Evolutionary conservation across 1,140 invertebrate genomes (phyloP).

Genomic region (Dendroctonus valens): DNA sequence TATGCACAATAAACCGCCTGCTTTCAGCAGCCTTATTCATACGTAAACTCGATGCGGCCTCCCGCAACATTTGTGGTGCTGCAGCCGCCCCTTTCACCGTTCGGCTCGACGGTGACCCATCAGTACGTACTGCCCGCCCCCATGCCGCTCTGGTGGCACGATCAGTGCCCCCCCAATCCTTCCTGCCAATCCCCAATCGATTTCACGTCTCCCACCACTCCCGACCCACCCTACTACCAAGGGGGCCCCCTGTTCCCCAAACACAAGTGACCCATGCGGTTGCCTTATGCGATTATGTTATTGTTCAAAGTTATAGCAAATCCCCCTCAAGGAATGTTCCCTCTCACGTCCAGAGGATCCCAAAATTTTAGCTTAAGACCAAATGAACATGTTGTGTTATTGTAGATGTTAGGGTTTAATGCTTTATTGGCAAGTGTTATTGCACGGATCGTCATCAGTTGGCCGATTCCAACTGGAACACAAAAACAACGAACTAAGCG

Average conservation of each 20-base stretch:
- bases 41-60: slow-evolving; percentile 36
- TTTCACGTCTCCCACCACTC: slow-evolving; percentile 38
- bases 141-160: slow-evolving; percentile 43
- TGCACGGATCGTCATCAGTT: neutral
- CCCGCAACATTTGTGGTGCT: slow-evolving; percentile 45
- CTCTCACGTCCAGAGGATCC: slow-evolving; percentile 1
- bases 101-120: slow-evolving; percentile 34
- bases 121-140: slow-evolving; percentile 39
- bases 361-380: neutral
- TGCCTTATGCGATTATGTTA: slow-evolving; percentile 36
- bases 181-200: slow-evolving; percentile 23
- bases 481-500: neutral
- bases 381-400: slow-evolving; percentile 5
- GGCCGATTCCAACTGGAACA: neutral
- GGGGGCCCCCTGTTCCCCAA: slow-evolving; percentile 41
- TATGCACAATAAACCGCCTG: neutral
- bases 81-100: slow-evolving; percentile 42
- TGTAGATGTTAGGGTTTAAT: neutral
- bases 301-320: slow-evolving; percentile 35
- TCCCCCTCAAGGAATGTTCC: neutral
- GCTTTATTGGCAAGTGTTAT: neutral
- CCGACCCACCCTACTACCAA: slow-evolving; percentile 19
- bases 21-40: slow-evolving; percentile 14
- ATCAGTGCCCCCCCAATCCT: slow-evolving; percentile 40
- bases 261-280: slow-evolving; percentile 44